Base-by-base conservation (phyloP, 2,113 vertebrate species). In the Cyprinodon brontotheroides region DNA sequence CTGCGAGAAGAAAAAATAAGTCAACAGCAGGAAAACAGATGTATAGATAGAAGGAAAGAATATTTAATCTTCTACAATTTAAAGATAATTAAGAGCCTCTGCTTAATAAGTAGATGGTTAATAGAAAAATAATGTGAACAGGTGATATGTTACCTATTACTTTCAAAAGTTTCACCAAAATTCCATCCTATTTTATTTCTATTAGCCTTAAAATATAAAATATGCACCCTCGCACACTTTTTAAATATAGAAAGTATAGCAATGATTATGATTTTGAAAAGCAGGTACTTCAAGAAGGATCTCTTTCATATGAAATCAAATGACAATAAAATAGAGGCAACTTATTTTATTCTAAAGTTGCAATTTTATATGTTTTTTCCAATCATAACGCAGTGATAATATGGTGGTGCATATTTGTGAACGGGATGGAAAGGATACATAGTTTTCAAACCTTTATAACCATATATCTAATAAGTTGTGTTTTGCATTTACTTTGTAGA, bases 1-100 rank as follows among this genome's bases (percentile, higher is more conserved):
- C 98, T 99, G 94, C 70, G 87, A 47, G 60, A 47, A 39, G 29
- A 29, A 40, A 0, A 53, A 70, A 4, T 74, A 17, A 66, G 7
- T 11, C 9, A 6, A 70, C 45, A 8, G 47, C 3, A 64, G 37
- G 47, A 11, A 70, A 6, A 47, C 0, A 53, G 1, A 29, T 5
- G 1, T 10, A 36, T 29, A 11, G 2, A 7, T 38, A 20, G 7
- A 22, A 65, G 5, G 14, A 61, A 65, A 74, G 29, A 5, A 50
- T 13, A 12, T 39, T 72, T 50, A 68, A 20, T 53, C 17, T 8
- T 53, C 2, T 39, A 29, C 47, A 38, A 22, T 81, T 65, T 47
- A 0, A 0, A 72, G 47, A 57, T 65, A 1, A 71, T 65, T 11
- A 61, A 29, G 5, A 67, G 29, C 20, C 38, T n/a, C n/a, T 61